These are phyloP conservation scores for Cydia amplana DNA, from an alignment of 1,140 invertebrate species.

Conservation along the genomic window DNA sequence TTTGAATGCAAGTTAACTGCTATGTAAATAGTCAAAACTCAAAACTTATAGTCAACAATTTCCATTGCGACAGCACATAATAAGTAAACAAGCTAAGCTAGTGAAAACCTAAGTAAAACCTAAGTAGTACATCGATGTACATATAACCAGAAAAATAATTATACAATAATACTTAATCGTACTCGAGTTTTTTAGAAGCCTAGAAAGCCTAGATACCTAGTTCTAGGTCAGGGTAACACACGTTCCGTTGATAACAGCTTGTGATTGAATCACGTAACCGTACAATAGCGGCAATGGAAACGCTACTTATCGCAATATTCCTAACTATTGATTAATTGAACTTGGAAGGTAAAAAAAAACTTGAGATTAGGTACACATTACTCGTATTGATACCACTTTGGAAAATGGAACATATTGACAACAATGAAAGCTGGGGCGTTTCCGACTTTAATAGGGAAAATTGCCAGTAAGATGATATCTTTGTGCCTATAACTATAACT, in stretches of 20 bases:
- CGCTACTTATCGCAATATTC: slow-evolving; percentile 2
- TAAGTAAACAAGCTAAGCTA: too few relatives aligned
- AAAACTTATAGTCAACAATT: too few relatives aligned
- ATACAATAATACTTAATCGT: too few relatives aligned
- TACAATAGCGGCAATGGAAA: neutral
- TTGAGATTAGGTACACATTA: neutral
- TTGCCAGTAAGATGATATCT: too few relatives aligned
- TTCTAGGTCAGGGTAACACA: slow-evolving; percentile 14
- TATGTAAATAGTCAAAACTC: neutral
- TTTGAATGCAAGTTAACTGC: neutral
- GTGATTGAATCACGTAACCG: slow-evolving; percentile 10
- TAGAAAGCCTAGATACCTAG: neutral
- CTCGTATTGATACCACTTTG: neutral
- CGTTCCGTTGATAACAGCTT: neutral
- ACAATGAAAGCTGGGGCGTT: too few relatives aligned
- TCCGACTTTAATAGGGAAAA: too few relatives aligned
- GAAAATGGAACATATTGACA: too few relatives aligned
- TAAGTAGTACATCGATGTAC: too few relatives aligned
- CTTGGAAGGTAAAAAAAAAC: neutral
- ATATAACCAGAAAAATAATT: too few relatives aligned
- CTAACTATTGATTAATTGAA: neutral
- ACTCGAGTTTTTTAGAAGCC: neutral
- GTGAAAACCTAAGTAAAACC: too few relatives aligned
- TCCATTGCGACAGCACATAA: too few relatives aligned
- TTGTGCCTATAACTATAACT: too few relatives aligned